Percentiles rank a stretch among this genome's conserved stretches.
These are phyloP conservation scores for Stenotaenia linearis DNA, from an alignment of 2,888 invertebrate species.

Conservation along the genomic window DNA sequence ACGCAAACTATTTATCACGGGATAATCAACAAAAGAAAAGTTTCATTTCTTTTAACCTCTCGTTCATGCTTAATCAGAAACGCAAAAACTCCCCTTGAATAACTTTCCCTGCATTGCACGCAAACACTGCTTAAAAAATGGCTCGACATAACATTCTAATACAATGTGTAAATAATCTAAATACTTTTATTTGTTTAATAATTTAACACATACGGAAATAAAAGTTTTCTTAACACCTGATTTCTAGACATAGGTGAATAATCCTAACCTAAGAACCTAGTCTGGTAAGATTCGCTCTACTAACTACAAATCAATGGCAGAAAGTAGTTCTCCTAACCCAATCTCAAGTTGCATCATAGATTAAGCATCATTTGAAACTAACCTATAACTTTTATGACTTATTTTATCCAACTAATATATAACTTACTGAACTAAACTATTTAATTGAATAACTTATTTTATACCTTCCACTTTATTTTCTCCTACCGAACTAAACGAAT, in stretches of 20 bases:
- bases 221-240: background rate
- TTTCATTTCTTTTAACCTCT: background rate
- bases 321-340: background rate
- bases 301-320: background rate
- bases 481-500: too few species aligned
- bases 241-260: background rate
- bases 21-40: background rate
- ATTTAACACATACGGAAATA: background rate
- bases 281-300: background rate
- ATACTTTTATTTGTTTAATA: background rate
- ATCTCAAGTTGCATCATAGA: background rate
- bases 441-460: too few species aligned
- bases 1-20: background rate
- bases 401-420: background rate
- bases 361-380: background rate
- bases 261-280: background rate
- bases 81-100: background rate
- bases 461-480: too few species aligned
- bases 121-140: background rate
- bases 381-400: background rate
- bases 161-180: background rate
- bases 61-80: background rate
- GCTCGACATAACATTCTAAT: background rate
- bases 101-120: background rate
- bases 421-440: background rate